Conservation (phyloP, 2,113 vertebrate genomes). For the Perca schrenkii region DNA sequence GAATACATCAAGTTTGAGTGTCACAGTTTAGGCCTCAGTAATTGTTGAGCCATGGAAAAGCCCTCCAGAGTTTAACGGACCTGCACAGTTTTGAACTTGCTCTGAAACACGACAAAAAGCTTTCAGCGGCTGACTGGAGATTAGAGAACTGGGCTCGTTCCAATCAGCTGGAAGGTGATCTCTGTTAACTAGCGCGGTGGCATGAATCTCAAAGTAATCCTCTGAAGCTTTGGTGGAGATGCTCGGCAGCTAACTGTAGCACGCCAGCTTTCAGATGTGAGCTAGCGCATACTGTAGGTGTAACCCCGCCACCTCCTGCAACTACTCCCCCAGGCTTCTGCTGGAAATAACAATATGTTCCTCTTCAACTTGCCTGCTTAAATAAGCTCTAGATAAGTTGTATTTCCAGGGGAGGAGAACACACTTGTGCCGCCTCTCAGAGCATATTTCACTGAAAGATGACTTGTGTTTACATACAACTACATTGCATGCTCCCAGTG, state of each 20-base stretch:
- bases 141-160: slow-evolving; percentile 8
- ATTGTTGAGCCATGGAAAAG: slow-evolving; percentile 68
- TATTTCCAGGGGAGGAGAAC: slow-evolving; percentile 13
- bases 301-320: slow-evolving; percentile 29
- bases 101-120: slow-evolving; percentile 25
- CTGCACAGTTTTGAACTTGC: slow-evolving; percentile 41
- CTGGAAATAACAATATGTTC: slow-evolving; percentile 48
- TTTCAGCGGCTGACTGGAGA: slow-evolving; percentile 16
- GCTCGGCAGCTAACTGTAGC: slow-evolving; percentile 16
- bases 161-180: slow-evolving; percentile 46
- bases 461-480: slow-evolving; percentile 76
- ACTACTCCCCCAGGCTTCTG: slow-evolving; percentile 40
- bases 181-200: slow-evolving; percentile 16
- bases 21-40: slow-evolving; percentile 51
- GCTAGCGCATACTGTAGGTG: slow-evolving; percentile 29
- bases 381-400: slow-evolving; percentile 48
- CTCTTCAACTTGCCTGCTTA: slow-evolving; percentile 44
- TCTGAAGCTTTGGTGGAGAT: slow-evolving; percentile 9
- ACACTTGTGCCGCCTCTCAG: slow-evolving; percentile 35
- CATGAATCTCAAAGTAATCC: slow-evolving; percentile 22
- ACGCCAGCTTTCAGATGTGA: not conserved
- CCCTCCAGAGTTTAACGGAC: slow-evolving; percentile 54
- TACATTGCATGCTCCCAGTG: slow-evolving; percentile 54
- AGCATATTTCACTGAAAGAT: slow-evolving; percentile 58
- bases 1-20: slow-evolving; percentile 68